Base-by-base conservation (phyloP, 2,888 invertebrate species). In the Eristalinus aeneus region DNA sequence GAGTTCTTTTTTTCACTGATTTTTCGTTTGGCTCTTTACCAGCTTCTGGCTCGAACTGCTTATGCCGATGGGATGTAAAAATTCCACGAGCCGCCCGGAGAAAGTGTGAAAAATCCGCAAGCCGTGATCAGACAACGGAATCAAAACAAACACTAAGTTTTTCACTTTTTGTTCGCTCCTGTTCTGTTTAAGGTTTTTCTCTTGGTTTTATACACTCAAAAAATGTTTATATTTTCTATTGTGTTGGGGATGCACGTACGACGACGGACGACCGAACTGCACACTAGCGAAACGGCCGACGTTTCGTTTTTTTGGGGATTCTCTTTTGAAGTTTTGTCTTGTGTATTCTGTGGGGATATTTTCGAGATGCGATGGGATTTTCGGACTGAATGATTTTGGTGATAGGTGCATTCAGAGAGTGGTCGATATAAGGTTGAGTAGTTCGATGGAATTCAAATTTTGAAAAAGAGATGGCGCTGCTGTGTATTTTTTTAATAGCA, bases 191-290 rank as follows among this genome's bases (percentile, higher is more conserved):
- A 63, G 77, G 71, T 71, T 86, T 87, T 88, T 87, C 87, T 84
- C 88, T 88, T 88, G 88, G 71, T 88, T 88, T 88, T 85, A 87
- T 85, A 87, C 84, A 88, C 76, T 78, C 86, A 83, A 77, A 84
- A 85, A 64, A 81, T 46, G 83, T 81, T 60, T 69, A 10, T 46
- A 65, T 71, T 58, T 78, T 68, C 46, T 76, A 73, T 64, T 79
- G 82, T 80, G 82, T 76, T 80, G 72, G 56, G 23, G 20, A 86
- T 78, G 86, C 82, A 82, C 82, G 77, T 78, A 77, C 86, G 82
- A 82, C 82, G 77, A 82, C 82, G 77, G 77, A 78, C 46, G 46
- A 46, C 69, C 82, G 71, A 72, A 56, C 74, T 86, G 78, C 86
- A 86, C 86, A 86, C 86, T 86, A 82, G 36, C 73, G 73, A 71